These are phyloP conservation scores for Danaus chrysippus DNA, from an alignment of 2,888 invertebrate genomes.

Conservation along the genomic window DNA sequence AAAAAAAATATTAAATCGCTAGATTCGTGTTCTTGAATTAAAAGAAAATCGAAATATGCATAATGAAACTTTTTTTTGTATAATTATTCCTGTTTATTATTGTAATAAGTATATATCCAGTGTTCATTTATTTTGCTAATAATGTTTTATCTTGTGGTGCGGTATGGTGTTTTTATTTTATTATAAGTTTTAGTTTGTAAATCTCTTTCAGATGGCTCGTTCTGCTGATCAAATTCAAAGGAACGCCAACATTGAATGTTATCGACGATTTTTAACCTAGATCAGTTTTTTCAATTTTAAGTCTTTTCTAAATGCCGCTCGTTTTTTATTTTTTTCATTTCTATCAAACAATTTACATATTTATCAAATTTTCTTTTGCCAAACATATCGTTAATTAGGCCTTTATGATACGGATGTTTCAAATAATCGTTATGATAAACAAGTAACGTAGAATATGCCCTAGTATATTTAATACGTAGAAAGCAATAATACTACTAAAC, in stretches of 20 bases:
- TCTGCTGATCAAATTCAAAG: slow-evolving; percentile 33
- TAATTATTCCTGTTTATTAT: background rate
- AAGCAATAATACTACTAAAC: slow-evolving; percentile 19
- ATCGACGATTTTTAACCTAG: slow-evolving; percentile 18
- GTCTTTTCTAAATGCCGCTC: too few species aligned
- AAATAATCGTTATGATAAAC: background rate
- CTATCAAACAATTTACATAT: background rate
- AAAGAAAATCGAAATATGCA: background rate
- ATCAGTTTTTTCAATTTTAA: background rate
- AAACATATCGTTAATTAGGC: too few species aligned
- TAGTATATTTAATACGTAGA: slow-evolving; percentile 4
- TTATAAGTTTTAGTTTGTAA: slow-evolving; percentile 10
- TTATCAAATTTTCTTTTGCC: too few species aligned
- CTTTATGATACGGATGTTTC: too few species aligned
- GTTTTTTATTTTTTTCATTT: too few species aligned
- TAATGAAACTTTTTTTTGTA: slow-evolving; percentile 1
- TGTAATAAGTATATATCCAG: slow-evolving; percentile 2
- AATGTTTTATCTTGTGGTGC: background rate
- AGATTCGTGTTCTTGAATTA: background rate
- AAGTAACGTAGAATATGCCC: background rate
- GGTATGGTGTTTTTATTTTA: background rate
- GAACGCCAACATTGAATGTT: slow-evolving; percentile 26
- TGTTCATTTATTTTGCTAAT: background rate
- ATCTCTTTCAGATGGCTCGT: slow-evolving; percentile 36
- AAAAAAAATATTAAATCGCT: background rate